Conservation (phyloP, 53 echinoderm and acorn worm genomes). For the Henricia sp. region DNA sequence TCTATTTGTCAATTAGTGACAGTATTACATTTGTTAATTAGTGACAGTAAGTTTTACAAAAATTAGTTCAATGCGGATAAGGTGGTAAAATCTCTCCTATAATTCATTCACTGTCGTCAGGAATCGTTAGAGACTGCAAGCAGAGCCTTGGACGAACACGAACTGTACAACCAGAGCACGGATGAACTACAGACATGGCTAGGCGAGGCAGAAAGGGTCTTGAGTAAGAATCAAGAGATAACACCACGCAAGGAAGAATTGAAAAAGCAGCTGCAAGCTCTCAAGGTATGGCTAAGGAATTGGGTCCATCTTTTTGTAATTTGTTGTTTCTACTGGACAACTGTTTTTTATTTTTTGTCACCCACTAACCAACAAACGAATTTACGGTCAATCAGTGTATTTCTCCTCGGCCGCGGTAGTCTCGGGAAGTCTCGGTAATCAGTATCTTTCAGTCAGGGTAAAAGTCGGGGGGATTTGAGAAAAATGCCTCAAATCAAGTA, state of each 20-base stretch:
- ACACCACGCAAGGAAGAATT: slow-evolving; percentile 51
- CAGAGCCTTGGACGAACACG: slow-evolving; percentile 32
- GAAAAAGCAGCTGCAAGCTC: slow-evolving; percentile 51
- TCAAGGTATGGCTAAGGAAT: slow-evolving; percentile 15
- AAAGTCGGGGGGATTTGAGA: too few relatives aligned
- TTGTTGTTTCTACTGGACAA: background rate
- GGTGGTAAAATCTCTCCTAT: background rate
- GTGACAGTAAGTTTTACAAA: background rate
- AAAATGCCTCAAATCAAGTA: too few relatives aligned
- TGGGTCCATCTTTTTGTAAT: background rate
- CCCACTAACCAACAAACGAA: too few relatives aligned
- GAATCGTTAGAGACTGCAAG: slow-evolving; percentile 13
- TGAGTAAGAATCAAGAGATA: slow-evolving; percentile 26
- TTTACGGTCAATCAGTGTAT: too few relatives aligned
- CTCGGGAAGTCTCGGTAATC: too few relatives aligned
- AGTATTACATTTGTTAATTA: background rate
- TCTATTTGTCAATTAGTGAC: background rate
- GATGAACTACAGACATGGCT: slow-evolving; percentile 50
- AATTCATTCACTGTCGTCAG: background rate
- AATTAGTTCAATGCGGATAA: background rate
- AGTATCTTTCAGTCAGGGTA: too few relatives aligned
- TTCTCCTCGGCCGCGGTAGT: too few relatives aligned
- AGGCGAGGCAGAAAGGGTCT: slow-evolving; percentile 26
- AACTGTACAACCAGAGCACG: slow-evolving; percentile 24
- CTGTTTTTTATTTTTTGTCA: background rate